Evolutionary conservation across 2,888 invertebrate species (phyloP), one percentile per base, ranked within the genome.

Genomic region (Diaprepes abbreviatus): DNA sequence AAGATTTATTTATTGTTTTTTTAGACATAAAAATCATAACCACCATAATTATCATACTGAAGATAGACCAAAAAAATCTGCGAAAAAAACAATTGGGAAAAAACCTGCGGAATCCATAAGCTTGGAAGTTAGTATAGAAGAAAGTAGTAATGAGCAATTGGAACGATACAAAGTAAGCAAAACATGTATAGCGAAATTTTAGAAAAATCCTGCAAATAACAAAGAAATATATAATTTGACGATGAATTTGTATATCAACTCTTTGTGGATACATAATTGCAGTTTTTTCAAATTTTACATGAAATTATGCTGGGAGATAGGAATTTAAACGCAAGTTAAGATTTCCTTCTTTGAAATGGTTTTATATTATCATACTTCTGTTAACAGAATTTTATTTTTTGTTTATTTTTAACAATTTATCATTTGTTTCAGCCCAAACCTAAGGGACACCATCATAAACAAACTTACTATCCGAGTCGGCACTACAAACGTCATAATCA

Each of bases 371-470:
- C n/a, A n/a, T n/a, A n/a, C n/a, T n/a, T n/a, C n/a, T n/a, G n/a
- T n/a, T n/a, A n/a, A n/a, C n/a, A n/a, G n/a, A n/a, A 35, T 35
- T 35, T 35, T 35, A 35, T n/a, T 33, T 33, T 7, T 33, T 33
- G 9, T 3, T 9, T 33, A 33, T 33, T 10, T 19, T 31, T 1
- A 7, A 9, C 16, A 48, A 12, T 50, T 2, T 48, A 6, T 3
- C 14, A 6, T 35, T 16, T 17, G n/a, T 55, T 55, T 36, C 12
- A 55, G 55, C 36, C 55, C 14, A 55, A 55, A 21, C 7, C 54
- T 5, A 55, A 55, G 16, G 4, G 35, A 14, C 36, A 55, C 7
- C 17, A 19, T 10, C 17, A 33, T 5, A 35, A 55, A n/a, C 35
- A 35, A 5, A 36, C 19, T 12, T n/a, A 35, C 19, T 17, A 35